Conservation (phyloP, 1,140 invertebrate species). For the Diabrotica undecimpunctata region DNA sequence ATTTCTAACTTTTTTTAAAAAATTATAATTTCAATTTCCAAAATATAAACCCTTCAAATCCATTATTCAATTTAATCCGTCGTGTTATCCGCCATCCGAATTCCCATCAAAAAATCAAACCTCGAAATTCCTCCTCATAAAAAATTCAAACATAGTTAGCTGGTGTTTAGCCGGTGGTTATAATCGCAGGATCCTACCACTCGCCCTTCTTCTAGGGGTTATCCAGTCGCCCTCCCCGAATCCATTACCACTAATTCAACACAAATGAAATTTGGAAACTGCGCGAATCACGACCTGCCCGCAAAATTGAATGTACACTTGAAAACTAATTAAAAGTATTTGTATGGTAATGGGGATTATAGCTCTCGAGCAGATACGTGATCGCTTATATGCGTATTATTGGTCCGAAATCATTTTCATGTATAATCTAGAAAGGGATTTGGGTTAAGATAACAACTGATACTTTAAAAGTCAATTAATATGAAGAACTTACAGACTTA, state of each 20-base stretch:
- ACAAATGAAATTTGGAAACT: not conserved
- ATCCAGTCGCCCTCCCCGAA: not conserved
- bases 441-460: no score
- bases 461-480: no score
- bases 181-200: not conserved
- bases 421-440: no score
- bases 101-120: no score
- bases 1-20: no score
- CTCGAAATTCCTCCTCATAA: no score
- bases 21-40: no score
- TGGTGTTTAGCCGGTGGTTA: not conserved
- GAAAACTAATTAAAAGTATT: slow-evolving; percentile 3
- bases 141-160: not conserved
- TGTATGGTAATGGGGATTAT: not conserved
- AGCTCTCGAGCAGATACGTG: not conserved
- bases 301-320: slow-evolving; percentile 1
- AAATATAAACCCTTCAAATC: no score
- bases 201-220: not conserved
- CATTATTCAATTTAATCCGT: no score
- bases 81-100: no score
- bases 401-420: not conserved
- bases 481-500: no score
- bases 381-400: not conserved
- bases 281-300: not conserved
- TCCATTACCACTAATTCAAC: slow-evolving; percentile 6